A percentile compares a stretch with the other conserved stretches of the same genome.
phyloP scores from a whole-genome alignment of 2,113 vertebrate species.

The Pelecanus crispus region DNA sequence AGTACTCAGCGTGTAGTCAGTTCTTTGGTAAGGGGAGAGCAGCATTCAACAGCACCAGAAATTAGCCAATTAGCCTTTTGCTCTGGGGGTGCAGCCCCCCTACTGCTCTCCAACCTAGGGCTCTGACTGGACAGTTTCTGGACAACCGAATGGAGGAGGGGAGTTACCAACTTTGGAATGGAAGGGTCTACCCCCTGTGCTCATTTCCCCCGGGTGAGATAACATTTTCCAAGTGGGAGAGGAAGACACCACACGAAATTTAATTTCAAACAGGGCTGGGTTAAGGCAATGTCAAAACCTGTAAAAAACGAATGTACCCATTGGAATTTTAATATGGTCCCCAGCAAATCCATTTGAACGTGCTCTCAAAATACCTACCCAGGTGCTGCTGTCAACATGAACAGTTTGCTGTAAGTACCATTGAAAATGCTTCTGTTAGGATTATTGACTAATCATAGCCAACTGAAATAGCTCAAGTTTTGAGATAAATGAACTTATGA shows the following conservation, averaged over 20 bases:
- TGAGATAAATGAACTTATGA: not conserved
- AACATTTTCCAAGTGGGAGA: not conserved
- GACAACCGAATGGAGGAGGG: not conserved
- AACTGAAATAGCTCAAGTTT: not conserved
- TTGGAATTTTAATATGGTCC: not conserved
- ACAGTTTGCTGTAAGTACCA: not conserved
- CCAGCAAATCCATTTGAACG: not conserved
- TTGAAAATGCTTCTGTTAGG: not conserved
- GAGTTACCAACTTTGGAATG: not conserved
- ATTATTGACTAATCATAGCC: not conserved
- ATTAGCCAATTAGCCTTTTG: not conserved
- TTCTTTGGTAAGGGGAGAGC: not conserved
- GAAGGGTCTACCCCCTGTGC: not conserved
- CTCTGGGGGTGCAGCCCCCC: too few relatives aligned
- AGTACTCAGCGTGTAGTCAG: accelerated
- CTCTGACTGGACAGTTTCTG: not conserved
- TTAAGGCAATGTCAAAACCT: not conserved
- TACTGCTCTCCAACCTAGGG: accelerated
- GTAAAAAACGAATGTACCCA: accelerated
- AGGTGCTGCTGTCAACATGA: not conserved
- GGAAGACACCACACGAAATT: not conserved
- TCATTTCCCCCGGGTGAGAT: not conserved
- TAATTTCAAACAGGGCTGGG: not conserved
- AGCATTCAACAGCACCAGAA: not conserved
- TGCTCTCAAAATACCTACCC: not conserved